phyloP scores from a whole-genome alignment of 2,888 invertebrate genomes.

The Calliopum simillimum region DNA sequence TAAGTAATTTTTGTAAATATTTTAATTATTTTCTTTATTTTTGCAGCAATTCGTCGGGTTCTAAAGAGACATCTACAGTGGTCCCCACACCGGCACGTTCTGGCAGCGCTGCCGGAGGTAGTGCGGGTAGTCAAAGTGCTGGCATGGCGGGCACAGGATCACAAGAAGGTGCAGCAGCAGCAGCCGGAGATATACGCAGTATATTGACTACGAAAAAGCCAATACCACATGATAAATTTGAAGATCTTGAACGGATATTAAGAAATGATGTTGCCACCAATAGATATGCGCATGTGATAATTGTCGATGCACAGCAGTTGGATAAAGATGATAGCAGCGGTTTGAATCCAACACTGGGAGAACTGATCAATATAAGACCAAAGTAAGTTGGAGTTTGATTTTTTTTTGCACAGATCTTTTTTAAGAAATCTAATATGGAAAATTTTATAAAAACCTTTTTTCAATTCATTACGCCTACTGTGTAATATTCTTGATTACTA shows the following conservation, averaged over 20 bases:
- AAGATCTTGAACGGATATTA: conserved; percentile 53
- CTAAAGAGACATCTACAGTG: conserved; percentile 65
- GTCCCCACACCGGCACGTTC: conserved; percentile 52
- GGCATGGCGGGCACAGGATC: conserved; percentile 48
- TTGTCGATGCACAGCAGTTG: conserved; percentile 68
- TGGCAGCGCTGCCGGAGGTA: conserved; percentile 47
- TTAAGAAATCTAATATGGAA: too few relatives aligned
- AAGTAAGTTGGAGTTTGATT: conserved; percentile 62
- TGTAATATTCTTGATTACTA: too few relatives aligned
- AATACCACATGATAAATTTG: conserved; percentile 62
- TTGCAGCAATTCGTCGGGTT: conserved; percentile 66
- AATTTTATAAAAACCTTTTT: not conserved
- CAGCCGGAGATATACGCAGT: conserved; percentile 48
- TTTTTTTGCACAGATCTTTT: too few relatives aligned
- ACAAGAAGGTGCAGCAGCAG: conserved; percentile 49
- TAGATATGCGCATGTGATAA: conserved; percentile 59
- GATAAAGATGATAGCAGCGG: conserved; percentile 66
- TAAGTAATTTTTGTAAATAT: not conserved
- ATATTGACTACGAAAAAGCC: conserved; percentile 58
- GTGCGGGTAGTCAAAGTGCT: conserved; percentile 55
- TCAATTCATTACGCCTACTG: not conserved
- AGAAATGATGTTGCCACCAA: conserved; percentile 36
- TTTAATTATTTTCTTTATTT: conserved; percentile 18
- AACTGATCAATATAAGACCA: conserved; percentile 71
- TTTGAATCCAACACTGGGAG: conserved; percentile 78